These are phyloP conservation scores for Heliopora coerulea DNA, from an alignment of 92 coral and sea anemone species.

Conservation along the genomic window DNA sequence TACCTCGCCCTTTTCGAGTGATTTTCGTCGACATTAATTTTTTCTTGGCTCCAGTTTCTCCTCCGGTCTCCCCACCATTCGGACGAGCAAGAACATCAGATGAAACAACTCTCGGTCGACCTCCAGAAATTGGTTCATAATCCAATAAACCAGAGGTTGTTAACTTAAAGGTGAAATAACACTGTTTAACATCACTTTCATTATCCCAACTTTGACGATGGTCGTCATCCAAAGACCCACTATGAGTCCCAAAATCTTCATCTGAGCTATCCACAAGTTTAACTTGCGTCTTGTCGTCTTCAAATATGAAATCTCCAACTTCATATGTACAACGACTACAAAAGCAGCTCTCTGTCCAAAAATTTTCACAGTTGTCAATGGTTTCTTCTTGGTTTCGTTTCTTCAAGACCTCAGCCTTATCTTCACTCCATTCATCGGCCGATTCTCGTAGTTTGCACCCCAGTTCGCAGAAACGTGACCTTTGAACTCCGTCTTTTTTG, in stretches of 20 bases:
- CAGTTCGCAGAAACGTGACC: not conserved
- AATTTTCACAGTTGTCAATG: not conserved
- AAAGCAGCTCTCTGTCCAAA: not conserved
- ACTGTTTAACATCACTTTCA: too few species aligned
- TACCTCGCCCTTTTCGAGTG: not conserved
- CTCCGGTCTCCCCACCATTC: slow-evolving; percentile 5
- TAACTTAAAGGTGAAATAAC: too few species aligned
- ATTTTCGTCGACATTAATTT: not conserved
- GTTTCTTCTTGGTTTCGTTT: not conserved
- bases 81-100: not conserved
- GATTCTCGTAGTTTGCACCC: not conserved
- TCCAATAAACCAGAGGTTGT: too few species aligned
- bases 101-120: not conserved
- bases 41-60: not conserved
- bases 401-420: too few species aligned
- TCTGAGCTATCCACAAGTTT: not conserved
- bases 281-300: not conserved
- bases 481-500: not conserved
- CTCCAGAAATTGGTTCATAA: not conserved
- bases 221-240: too few species aligned
- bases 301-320: not conserved
- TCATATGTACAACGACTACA: not conserved
- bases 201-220: too few species aligned
- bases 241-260: too few species aligned
- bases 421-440: not conserved